These are phyloP conservation scores for Plagodis dolabraria DNA, from an alignment of 2,888 invertebrate genomes.

Conservation along the genomic window DNA sequence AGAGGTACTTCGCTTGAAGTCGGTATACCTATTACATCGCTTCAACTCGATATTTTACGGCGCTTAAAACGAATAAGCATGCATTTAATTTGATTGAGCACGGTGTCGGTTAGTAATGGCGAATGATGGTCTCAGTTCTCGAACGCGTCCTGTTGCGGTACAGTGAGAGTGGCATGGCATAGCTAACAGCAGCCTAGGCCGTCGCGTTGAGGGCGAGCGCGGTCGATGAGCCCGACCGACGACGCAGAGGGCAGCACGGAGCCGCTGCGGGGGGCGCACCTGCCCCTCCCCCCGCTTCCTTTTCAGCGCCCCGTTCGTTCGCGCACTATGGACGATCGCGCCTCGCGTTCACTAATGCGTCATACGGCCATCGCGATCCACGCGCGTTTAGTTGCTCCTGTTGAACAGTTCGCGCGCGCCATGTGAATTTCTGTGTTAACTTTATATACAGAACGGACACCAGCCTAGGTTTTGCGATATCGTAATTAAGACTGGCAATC, in stretches of 20 bases:
- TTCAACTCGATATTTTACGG: too few species aligned
- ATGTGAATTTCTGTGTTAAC: slow-evolving; percentile 79
- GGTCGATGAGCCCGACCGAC: slow-evolving; percentile 83
- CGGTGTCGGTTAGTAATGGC: slow-evolving; percentile 30
- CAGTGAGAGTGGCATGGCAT: slow-evolving; percentile 60
- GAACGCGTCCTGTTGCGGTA: slow-evolving; percentile 66
- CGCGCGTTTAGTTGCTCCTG: slow-evolving; percentile 60
- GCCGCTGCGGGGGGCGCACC: slow-evolving; percentile 63
- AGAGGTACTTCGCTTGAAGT: too few species aligned
- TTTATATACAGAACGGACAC: slow-evolving; percentile 47
- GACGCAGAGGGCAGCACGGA: slow-evolving; percentile 78
- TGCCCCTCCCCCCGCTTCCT: slow-evolving; percentile 56
- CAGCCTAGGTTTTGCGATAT: slow-evolving; percentile 4
- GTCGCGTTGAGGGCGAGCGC: slow-evolving; percentile 75
- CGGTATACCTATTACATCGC: too few species aligned
- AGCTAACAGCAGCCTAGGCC: slow-evolving; percentile 21
- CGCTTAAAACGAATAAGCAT: too few species aligned
- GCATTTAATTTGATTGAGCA: background rate
- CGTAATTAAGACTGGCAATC: background rate
- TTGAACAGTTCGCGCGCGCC: slow-evolving; percentile 71
- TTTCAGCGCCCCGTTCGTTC: slow-evolving; percentile 64
- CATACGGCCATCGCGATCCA: slow-evolving; percentile 73
- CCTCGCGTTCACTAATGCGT: slow-evolving; percentile 84
- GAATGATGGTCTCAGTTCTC: slow-evolving; percentile 45
- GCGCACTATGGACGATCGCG: slow-evolving; percentile 74